phyloP scores from a whole-genome alignment of 2,113 vertebrate genomes.

The Rhodinocichla rosea region DNA sequence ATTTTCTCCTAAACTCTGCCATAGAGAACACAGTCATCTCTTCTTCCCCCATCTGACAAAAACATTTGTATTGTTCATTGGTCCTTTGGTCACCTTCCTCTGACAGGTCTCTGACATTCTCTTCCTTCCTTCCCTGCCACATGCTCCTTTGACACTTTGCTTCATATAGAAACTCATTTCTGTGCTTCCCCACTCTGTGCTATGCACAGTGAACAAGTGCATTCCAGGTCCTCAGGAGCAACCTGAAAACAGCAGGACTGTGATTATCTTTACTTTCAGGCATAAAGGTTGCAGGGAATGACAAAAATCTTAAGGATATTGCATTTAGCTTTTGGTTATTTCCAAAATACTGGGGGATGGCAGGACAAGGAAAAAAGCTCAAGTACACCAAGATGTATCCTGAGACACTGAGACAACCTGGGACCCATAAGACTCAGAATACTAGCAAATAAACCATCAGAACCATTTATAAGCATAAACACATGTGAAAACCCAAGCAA shows the following conservation, averaged over 20 bases:
- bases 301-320: not conserved
- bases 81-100: not conserved
- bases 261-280: not conserved
- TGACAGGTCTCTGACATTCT: not conserved
- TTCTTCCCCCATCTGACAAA: not conserved
- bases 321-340: not conserved
- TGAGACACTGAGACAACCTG: not conserved
- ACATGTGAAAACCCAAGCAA: not conserved
- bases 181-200: not conserved
- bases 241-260: not conserved
- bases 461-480: not conserved
- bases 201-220: not conserved
- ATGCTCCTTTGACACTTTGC: not conserved
- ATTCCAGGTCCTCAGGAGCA: not conserved
- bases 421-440: not conserved
- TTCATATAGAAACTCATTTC: not conserved
- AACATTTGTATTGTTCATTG: not conserved
- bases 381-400: not conserved
- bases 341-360: not conserved
- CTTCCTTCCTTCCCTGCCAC: not conserved
- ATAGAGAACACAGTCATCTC: not conserved
- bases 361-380: not conserved
- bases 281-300: not conserved
- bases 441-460: not conserved
- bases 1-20: not conserved